Percentiles rank a stretch among this genome's conserved stretches.
phyloP scores from a whole-genome alignment of 2,888 invertebrate genomes.

The Dendrolimus pini region DNA sequence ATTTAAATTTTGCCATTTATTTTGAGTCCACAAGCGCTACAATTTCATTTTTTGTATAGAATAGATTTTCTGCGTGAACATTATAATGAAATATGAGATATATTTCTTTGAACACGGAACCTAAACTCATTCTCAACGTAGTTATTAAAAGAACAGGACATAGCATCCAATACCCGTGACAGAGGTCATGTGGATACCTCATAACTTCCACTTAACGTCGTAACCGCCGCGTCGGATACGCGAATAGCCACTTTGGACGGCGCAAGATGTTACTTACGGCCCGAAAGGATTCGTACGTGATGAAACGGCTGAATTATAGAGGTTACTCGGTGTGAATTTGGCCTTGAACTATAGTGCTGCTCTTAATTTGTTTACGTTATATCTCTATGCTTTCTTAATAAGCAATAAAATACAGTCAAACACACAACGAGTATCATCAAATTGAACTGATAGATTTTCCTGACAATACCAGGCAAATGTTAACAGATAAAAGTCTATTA shows the following conservation, averaged over 20 bases:
- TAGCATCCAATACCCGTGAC: background rate
- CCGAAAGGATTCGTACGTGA: background rate
- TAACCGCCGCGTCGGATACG: background rate
- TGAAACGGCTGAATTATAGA: conserved; percentile 3
- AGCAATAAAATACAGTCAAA: no score
- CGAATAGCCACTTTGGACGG: conserved; percentile 6
- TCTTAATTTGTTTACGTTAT: no score
- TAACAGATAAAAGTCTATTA: no score
- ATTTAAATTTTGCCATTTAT: no score
- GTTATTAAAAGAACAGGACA: background rate
- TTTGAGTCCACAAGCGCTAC: no score
- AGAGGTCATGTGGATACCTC: background rate
- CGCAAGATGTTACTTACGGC: background rate
- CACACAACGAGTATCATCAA: no score
- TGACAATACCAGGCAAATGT: no score
- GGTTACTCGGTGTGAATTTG: background rate
- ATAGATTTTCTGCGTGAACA: no score
- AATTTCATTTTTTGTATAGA: no score
- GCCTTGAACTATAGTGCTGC: background rate
- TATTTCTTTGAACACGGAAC: background rate
- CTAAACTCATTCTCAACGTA: background rate
- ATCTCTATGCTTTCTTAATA: no score
- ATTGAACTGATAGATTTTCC: no score
- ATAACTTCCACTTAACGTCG: background rate
- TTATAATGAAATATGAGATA: no score